A percentile compares a stretch with the other conserved stretches of the same genome.
These are phyloP conservation scores for Trachelus tabidus DNA, from an alignment of 2,888 invertebrate genomes.

Conservation along the genomic window DNA sequence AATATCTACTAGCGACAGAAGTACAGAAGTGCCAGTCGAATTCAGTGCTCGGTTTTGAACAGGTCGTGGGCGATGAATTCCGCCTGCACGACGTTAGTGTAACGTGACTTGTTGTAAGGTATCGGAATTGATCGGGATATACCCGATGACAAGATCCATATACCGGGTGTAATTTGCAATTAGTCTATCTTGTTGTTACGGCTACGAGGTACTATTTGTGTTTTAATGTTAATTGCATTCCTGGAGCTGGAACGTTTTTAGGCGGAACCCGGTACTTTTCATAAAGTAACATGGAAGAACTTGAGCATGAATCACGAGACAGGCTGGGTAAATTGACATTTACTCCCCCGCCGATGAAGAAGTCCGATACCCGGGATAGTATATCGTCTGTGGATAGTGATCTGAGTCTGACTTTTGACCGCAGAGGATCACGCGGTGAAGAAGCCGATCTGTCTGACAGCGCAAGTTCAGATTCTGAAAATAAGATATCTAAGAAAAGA, in stretches of 20 bases:
- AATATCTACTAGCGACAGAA: not conserved
- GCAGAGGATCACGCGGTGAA: constrained; percentile 70
- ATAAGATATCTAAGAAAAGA: constrained; percentile 61
- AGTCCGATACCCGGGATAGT: constrained; percentile 71
- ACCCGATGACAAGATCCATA: not conserved
- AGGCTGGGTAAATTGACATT: constrained; percentile 58
- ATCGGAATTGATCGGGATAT: not conserved
- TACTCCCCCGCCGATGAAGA: constrained; percentile 67
- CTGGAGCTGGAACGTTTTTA: not conserved
- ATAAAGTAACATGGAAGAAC: constrained; percentile 49
- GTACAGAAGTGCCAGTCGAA: not conserved
- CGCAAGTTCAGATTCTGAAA: constrained; percentile 77
- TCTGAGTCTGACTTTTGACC: constrained; percentile 70
- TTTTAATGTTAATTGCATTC: not conserved
- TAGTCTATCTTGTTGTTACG: not conserved
- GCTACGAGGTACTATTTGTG: not conserved
- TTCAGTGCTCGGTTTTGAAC: not conserved
- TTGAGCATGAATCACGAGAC: constrained; percentile 58
- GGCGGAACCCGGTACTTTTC: not conserved
- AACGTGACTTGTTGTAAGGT: not conserved
- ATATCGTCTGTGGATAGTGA: constrained; percentile 74
- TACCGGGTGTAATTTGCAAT: not conserved
- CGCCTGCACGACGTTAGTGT: not conserved
- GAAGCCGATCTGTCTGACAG: constrained; percentile 77
- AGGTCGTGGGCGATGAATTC: not conserved